Evolutionary conservation across 2,113 vertebrate genomes (phyloP), one percentile per base, ranked within the genome.

Genomic region (Podarcis muralis): DNA sequence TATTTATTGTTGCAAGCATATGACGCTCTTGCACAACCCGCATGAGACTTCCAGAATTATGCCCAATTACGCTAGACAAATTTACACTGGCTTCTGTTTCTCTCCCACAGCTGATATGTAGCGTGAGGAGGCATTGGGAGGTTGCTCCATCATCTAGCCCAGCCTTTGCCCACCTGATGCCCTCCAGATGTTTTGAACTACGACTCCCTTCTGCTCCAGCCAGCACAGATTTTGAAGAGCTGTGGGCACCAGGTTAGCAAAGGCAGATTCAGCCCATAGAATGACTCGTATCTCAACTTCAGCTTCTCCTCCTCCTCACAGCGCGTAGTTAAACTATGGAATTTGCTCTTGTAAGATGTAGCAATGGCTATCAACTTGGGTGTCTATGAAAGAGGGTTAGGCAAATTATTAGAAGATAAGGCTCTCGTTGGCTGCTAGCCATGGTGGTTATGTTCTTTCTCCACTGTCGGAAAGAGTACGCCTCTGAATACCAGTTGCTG

Each of bases 1-100:
- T 93, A 93, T 87, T 92, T 92, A 91, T 92, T 92, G 84, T 30
- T 90, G 87, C 77, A 83, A 90, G 91, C 90, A 88, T 90, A 79
- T 90, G 88, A 91, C 83, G 75, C 68, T 88, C 88, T 90, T 79
- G n/a, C 76, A 22, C 83, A 92, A 94, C 84, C 75, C 43, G 84
- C 88, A 69, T 84, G 59, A 81, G 74, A 68, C 62, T 87, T 30
- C 93, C 84, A 88, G 91, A 87, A 91, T 90, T 89, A 85, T 89
- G 87, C 88, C 86, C 89, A 87, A 71, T 92, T 87, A 74, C 83
- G 32, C 83, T 27, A 71, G 81, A 83, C 62, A 90, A 32, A 65
- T 62, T 83, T 78, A 83, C 84, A 87, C 89, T 80, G 68, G 1
- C 88, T 92, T 89, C 91, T 92, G 66, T 81, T 77, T 92, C 78